Evolutionary conservation across 53 echinoderm and acorn worm genomes (phyloP).

Genomic region (Luidia sarsii): DNA sequence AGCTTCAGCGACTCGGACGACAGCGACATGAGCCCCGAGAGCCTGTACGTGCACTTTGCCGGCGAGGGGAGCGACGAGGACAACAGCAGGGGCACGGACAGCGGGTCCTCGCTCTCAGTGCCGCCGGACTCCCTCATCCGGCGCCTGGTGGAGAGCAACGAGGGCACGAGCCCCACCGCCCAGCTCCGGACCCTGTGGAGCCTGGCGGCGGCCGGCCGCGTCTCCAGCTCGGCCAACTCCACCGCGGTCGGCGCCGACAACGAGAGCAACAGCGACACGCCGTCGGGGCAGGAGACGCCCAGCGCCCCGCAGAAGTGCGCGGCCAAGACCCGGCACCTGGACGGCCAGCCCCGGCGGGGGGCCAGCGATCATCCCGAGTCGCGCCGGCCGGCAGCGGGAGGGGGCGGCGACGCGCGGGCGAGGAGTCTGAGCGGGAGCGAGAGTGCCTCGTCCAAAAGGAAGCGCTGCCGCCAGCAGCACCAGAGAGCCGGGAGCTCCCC

Average conservation of each 20-base stretch:
- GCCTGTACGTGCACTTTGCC: slow-evolving; percentile 80
- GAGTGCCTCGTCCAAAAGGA: slow-evolving; percentile 21
- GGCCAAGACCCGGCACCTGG: not conserved
- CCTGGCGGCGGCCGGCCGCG: not conserved
- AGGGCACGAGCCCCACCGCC: slow-evolving; percentile 16
- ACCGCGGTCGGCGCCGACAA: not conserved
- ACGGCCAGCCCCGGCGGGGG: not conserved
- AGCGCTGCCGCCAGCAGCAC: slow-evolving; percentile 5
- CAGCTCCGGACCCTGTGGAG: slow-evolving; percentile 33
- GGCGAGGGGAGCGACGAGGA: slow-evolving; percentile 62
- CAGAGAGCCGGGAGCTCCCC: slow-evolving; percentile 31
- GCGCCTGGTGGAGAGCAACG: slow-evolving; percentile 12
- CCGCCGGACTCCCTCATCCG: slow-evolving; percentile 18
- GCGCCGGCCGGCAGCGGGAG: not conserved
- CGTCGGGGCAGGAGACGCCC: not conserved
- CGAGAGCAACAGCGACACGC: not conserved
- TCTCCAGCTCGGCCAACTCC: not conserved
- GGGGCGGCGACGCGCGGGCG: not conserved
- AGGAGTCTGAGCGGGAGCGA: not conserved
- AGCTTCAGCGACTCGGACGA: slow-evolving; percentile 86
- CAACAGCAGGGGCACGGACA: slow-evolving; percentile 15
- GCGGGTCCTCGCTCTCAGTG: slow-evolving; percentile 32
- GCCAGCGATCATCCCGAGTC: not conserved
- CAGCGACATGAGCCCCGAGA: slow-evolving; percentile 85
- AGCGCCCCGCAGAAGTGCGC: not conserved